A percentile compares a stretch with the other conserved stretches of the same genome.
These are phyloP conservation scores for Yoshiicerus persimilis DNA, from an alignment of 1,140 invertebrate genomes.

Conservation along the genomic window DNA sequence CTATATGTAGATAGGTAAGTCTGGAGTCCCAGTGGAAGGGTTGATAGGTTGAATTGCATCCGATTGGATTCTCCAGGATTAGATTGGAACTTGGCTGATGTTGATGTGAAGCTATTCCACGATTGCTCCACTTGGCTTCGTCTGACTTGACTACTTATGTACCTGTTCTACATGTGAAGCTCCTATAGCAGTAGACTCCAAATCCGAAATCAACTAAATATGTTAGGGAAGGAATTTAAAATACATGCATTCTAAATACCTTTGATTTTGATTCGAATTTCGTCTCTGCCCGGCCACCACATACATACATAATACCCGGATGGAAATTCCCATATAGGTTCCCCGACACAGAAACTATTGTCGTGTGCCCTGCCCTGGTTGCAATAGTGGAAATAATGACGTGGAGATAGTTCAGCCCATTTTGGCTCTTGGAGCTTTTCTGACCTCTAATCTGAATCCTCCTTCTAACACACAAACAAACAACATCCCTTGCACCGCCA, in stretches of 20 bases:
- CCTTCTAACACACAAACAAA: background rate
- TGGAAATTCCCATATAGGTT: background rate
- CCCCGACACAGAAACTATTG: background rate
- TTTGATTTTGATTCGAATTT: background rate
- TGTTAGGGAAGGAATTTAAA: background rate
- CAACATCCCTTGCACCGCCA: background rate
- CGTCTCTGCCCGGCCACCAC: background rate
- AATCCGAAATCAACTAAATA: background rate
- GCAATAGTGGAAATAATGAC: background rate
- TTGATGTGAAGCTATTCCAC: slow-evolving; percentile 1
- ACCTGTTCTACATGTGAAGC: no score
- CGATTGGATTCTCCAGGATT: background rate
- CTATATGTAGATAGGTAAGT: background rate
- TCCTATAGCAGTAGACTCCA: background rate
- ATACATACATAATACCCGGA: background rate
- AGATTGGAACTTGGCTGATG: slow-evolving; percentile 1
- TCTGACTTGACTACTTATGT: background rate
- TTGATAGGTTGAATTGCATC: background rate
- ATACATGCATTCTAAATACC: background rate
- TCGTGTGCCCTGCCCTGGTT: background rate
- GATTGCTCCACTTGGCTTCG: background rate
- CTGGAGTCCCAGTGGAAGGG: background rate
- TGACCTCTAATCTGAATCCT: background rate
- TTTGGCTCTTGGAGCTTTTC: background rate
- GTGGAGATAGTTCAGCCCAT: background rate